Evolutionary conservation across 2,797 vertebrate species (phyloP).

Genomic region (Mormyrus hasselquistii): DNA sequence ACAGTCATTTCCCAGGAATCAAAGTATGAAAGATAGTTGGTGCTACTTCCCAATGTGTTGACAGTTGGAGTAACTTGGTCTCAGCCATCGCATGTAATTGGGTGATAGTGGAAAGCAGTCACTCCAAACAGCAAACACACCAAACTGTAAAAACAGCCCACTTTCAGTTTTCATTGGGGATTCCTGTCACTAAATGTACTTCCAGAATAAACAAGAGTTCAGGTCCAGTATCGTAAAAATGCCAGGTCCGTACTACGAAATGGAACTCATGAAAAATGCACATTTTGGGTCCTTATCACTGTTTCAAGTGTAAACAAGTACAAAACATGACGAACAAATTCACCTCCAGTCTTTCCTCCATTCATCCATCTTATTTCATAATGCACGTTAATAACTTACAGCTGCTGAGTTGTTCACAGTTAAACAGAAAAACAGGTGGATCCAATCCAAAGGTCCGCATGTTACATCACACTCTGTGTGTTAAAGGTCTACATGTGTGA

Average conservation of each 20-base stretch:
- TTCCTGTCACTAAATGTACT: background rate
- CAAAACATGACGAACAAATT: background rate
- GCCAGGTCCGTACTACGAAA: background rate
- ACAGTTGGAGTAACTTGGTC: background rate
- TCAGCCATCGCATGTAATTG: background rate
- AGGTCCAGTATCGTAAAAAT: background rate
- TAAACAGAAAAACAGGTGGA: slow-evolving; percentile 6
- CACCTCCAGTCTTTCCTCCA: background rate
- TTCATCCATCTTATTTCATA: slow-evolving; percentile 10
- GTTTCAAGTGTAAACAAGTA: background rate
- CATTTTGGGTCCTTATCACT: background rate
- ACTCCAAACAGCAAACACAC: background rate
- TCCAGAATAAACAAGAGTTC: background rate
- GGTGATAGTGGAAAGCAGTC: background rate
- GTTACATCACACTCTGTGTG: background rate
- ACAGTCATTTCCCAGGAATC: background rate
- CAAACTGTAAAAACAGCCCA: background rate
- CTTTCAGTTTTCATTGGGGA: background rate
- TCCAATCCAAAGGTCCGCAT: background rate
- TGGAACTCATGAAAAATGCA: background rate
- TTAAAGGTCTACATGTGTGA: slow-evolving; percentile 6
- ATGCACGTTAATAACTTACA: background rate
- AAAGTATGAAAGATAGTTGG: background rate
- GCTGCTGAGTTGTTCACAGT: background rate
- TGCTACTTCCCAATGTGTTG: background rate